phyloP scores from a whole-genome alignment of 2,888 invertebrate genomes.

The Piscicola geometra region DNA sequence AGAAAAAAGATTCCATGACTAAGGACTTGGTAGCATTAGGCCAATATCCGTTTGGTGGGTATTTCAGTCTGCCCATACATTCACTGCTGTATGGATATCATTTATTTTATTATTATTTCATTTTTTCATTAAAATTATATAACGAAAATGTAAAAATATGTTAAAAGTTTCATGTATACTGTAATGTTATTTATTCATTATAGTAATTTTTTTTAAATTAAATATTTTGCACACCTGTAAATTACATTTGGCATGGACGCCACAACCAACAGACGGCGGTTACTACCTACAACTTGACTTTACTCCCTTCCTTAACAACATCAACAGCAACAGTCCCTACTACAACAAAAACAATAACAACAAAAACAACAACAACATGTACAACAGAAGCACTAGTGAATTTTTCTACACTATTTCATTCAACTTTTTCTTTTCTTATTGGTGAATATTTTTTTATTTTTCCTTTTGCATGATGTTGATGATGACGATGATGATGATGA shows the following conservation, averaged over 20 bases:
- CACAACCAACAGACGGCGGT: constrained; percentile 38
- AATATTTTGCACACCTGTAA: too few relatives aligned
- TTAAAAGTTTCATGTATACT: too few relatives aligned
- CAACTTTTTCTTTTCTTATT: not conserved
- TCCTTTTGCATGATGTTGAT: not conserved
- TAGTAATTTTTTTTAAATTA: too few relatives aligned
- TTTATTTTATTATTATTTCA: too few relatives aligned
- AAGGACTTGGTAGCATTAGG: constrained; percentile 14
- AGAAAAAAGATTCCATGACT: not conserved
- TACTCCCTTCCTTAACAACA: constrained; percentile 27
- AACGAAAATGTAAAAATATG: too few relatives aligned
- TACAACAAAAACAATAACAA: not conserved
- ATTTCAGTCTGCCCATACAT: too few relatives aligned
- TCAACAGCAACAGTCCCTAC: too few relatives aligned
- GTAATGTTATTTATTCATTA: too few relatives aligned
- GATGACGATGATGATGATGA: constrained; percentile 28
- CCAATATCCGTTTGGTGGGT: constrained; percentile 34
- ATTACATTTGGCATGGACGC: too few relatives aligned
- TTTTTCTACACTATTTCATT: not conserved
- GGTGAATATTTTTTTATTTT: not conserved
- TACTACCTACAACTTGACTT: constrained; percentile 31
- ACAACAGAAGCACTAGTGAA: not conserved
- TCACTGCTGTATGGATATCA: too few relatives aligned
- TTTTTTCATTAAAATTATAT: too few relatives aligned
- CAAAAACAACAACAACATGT: not conserved